Evolutionary conservation across 2,113 vertebrate species (phyloP), one percentile per base, ranked within the genome.

Genomic region (Corythornis cristatus): DNA sequence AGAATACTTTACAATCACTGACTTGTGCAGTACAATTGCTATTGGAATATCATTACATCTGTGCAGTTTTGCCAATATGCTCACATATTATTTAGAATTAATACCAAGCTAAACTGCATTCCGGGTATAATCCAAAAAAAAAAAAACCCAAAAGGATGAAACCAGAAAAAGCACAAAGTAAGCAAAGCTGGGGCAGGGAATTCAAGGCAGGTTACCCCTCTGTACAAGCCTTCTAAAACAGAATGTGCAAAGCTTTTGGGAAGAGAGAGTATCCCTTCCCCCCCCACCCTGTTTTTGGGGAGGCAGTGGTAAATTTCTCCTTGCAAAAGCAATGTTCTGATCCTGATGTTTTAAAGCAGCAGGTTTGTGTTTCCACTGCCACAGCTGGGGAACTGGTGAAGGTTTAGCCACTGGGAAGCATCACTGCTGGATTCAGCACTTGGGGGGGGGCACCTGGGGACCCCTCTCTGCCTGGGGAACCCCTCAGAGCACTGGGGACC

Each of bases 21-120:
- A 98, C 97, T 97, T 98, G 98, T 98, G 98, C 98, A 98, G 98
- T 98, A 98, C 96, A 98, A 95, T 98, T 98, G 98, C 97, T 97
- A 98, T 97, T 96, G 95, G 95, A 96, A 96, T 95, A 97, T 98
- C 95, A 96, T 98, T 98, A 98, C 96, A 97, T 98, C 98, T 98
- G 98, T 98, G 98, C 98, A 98, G 98, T 97, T 98, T 97, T 97
- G 98, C 97, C 97, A 97, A 96, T 97, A 98, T 96, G 94, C 96
- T 97, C 97, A 96, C 70, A 97, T 95, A 85, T 96, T 97, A 96
- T 96, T 96, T 84, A 83, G 37, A 37, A 97, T 93, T 88, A 98
- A 98, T 98, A 97, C 97, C 97, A 97, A 96, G 97, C 97, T 97
- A 96, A 98, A 98, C 97, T 98, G 98, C 98, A 98, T 98, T 98